Base-by-base conservation (phyloP, 2,888 invertebrate genomes). In the Sphinx pinastri region DNA sequence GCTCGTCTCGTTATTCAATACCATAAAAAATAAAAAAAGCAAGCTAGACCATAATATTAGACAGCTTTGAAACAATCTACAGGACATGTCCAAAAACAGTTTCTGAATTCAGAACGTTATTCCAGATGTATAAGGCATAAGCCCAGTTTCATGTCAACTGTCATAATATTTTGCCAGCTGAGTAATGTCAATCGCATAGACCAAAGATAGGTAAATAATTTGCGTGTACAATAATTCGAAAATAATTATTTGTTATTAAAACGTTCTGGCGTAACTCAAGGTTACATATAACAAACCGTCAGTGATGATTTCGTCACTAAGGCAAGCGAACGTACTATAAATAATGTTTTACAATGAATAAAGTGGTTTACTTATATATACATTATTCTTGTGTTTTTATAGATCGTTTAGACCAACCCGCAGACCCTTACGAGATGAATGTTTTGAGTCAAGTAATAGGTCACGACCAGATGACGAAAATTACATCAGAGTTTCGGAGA, bases 401-500 rank as follows among this genome's bases (percentile, higher is more conserved):
- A 72, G 60, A 63, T 63, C 68, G 70, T 75, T 70, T 69, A 77
- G 79, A 72, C 71, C 70, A 72, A 14, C 71, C 73, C 77, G 77
- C 76, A 73, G 78, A 78, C 7, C 58, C 70, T 8, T 31, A 72
- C 71, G 76, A 81, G 73, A 92, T 93, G 92, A 85, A 81, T 69
- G 78, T 81, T 68, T 78, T 91, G 73, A 93, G 93, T 79, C 87
- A 86, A 83, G 84, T 94, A 71, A 90, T 94, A 74, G 88, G 87
- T 70, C 78, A 87, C 75, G 87, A 88, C 52, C 86, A 89, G 72
- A 90, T 93, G 89, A 77, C 82, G 71, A 86, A 78, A 69, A 94
- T 95, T 73, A 81, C 84, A 31, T 80, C 85, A 4, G 94, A 95
- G 79, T 94, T 94, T 77, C 81, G 81, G 71, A 87, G 94, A 74